Conservation (phyloP, 2,113 vertebrate genomes). For the Vicugna pacos region DNA sequence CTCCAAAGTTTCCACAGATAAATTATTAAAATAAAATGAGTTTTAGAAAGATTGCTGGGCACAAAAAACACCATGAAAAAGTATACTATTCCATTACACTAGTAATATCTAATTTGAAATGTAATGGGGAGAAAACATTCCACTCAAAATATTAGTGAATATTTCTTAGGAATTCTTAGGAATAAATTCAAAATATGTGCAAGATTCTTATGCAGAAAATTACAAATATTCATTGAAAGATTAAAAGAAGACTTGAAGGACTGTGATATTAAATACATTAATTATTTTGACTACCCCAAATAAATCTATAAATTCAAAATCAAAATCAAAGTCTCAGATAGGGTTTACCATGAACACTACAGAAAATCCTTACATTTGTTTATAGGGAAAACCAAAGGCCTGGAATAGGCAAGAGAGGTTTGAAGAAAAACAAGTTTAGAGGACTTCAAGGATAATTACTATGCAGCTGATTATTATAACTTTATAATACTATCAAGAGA, state of each 20-base stretch:
- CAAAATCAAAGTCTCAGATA: not conserved
- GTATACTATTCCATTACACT: not conserved
- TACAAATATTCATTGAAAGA: not conserved
- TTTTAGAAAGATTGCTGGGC: not conserved
- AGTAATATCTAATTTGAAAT: not conserved
- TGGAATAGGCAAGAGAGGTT: not conserved
- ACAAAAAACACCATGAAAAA: not conserved
- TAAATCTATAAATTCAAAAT: conserved; percentile 50
- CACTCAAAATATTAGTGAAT: not conserved
- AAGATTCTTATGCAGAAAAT: not conserved
- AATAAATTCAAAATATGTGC: not conserved
- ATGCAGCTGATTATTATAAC: not conserved
- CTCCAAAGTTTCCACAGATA: not conserved
- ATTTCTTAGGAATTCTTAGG: not conserved
- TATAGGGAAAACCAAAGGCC: not conserved
- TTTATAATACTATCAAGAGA: not conserved
- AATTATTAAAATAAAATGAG: conserved; percentile 31
- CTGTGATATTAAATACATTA: not conserved
- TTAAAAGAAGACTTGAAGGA: not conserved
- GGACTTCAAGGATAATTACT: not conserved
- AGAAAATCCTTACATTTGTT: not conserved
- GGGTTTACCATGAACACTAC: not conserved
- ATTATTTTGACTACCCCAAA: not conserved
- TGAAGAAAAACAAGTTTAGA: not conserved
- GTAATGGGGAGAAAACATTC: not conserved